These are phyloP conservation scores for Chiloscyllium plagiosum DNA, from an alignment of 2,113 vertebrate species.

Conservation along the genomic window DNA sequence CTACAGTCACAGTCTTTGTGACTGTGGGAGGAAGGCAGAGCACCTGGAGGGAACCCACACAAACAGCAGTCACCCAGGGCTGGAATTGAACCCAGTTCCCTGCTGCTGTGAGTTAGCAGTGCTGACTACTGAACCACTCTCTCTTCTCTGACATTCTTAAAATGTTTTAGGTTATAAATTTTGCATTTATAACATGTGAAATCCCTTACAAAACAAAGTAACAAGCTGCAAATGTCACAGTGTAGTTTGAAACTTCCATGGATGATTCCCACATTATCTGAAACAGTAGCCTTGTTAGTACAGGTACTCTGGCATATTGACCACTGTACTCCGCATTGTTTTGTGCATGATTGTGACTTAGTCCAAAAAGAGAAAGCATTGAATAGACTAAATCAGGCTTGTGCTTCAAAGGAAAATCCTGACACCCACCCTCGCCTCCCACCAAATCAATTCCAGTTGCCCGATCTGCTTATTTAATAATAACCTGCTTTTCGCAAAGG, in stretches of 20 bases:
- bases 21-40: too few relatives aligned
- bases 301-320: not conserved
- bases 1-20: too few relatives aligned
- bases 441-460: not conserved
- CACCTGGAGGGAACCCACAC: too few relatives aligned
- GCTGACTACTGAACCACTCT: too few relatives aligned
- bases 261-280: not conserved
- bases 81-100: too few relatives aligned
- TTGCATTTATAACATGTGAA: not conserved
- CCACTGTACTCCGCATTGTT: too few relatives aligned
- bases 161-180: not conserved
- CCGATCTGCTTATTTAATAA: not conserved
- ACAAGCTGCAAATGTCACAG: not conserved
- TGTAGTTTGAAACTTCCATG: not conserved
- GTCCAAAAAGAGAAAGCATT: not conserved
- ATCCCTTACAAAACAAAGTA: not conserved
- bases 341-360: too few relatives aligned
- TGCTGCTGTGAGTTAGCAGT: too few relatives aligned
- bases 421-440: not conserved
- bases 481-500: not conserved
- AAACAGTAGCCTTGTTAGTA: too few relatives aligned
- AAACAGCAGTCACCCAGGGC: too few relatives aligned
- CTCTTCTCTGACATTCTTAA: not conserved
- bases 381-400: not conserved
- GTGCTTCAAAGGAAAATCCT: not conserved